Base-by-base conservation (phyloP, 2,888 invertebrate species). In the Tenthredo distinguenda region DNA sequence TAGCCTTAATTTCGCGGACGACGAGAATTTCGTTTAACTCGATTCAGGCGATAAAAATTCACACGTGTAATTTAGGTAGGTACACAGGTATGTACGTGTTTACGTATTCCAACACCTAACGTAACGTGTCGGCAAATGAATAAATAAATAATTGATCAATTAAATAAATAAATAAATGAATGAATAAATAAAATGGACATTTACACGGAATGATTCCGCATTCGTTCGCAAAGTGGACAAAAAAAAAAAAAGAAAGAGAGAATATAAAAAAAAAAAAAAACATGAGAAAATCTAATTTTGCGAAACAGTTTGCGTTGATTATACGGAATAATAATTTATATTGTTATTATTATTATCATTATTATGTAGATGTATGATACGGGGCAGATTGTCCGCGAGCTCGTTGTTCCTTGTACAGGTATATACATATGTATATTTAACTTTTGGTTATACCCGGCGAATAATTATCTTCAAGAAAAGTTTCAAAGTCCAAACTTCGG, bases 1-100 rank as follows among this genome's bases (percentile, higher is more conserved):
- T 77, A 50, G 77, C 77, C 77, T 77, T 77, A 77, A 77, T 77
- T 77, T 55, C 74, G 43, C 15, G 43, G 43, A 21, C 15, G 47
- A n/a, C 21, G 43, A 9, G 74, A 40, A 21, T 40, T 43, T n/a
- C 43, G 40, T 26, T 74, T 43, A 74, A 74, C 74, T 74, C 31
- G 43, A 43, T 43, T 74, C 40, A 21, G 12, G 31, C 43, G 43
- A 47, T 74, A 74, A 74, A 43, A 74, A 43, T 43, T 43, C 47
- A 74, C 55, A 77, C 43, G 15, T 72, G 37, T 21, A 15, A 26
- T 26, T 26, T 72, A 37, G 10, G n/a, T 71, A 10, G n/a, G 40
- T 72, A 9, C 18, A 2, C n/a, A 37, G 9, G 40, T 40, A 72
- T 21, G 1, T 72, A 72, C n/a, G 12, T 43, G 40, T 2, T 37